Conservation (phyloP, 2,888 invertebrate species). For the Thecophora atra region DNA sequence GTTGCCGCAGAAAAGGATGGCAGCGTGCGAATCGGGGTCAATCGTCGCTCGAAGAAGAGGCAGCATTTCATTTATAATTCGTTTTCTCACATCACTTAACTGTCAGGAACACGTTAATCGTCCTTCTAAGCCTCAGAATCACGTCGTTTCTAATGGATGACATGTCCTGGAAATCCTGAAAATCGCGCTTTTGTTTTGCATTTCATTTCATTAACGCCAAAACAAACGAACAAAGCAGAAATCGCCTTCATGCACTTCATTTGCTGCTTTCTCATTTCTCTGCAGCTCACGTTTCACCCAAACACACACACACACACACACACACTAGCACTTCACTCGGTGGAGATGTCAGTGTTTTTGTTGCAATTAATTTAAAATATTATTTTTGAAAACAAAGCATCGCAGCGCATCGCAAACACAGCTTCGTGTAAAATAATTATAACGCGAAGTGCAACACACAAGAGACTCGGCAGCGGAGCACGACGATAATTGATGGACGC, state of each 20-base stretch:
- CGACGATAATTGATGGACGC: constrained; percentile 25
- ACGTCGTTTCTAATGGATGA: neutral
- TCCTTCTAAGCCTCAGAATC: neutral
- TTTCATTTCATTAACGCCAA: neutral
- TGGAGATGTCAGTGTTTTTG: constrained; percentile 41
- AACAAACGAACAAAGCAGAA: constrained; percentile 36
- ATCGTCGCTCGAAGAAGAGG: neutral
- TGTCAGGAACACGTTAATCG: neutral
- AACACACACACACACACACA: constrained; percentile 43
- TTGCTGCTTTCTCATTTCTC: constrained; percentile 23
- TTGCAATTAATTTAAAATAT: constrained; percentile 63
- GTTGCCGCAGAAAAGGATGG: neutral
- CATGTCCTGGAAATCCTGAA: neutral
- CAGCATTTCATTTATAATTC: too few relatives aligned
- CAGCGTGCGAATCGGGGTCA: neutral
- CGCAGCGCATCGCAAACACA: neutral
- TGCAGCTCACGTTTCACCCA: constrained; percentile 58
- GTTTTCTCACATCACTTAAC: too few relatives aligned
- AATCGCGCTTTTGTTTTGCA: neutral
- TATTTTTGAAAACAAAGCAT: constrained; percentile 45
- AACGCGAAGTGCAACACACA: constrained; percentile 43
- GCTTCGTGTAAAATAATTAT: constrained; percentile 46
- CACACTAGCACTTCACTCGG: neutral
- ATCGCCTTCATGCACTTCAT: constrained; percentile 51
- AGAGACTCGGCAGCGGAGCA: constrained; percentile 5